Conservation (phyloP, 2,113 vertebrate species). For the Mesembrinibis cayennensis region DNA sequence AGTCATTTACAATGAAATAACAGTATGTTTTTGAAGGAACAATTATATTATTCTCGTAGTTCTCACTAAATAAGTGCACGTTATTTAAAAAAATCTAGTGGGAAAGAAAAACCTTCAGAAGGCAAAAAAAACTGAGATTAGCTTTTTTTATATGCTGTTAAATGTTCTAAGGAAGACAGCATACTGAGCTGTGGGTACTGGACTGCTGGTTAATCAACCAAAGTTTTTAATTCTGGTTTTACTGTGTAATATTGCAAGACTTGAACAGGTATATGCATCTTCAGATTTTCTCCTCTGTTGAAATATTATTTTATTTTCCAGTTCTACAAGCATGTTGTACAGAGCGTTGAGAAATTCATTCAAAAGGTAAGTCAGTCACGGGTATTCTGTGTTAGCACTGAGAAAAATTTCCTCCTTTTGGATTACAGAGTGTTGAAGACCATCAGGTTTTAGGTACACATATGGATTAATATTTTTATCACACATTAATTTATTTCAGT, state of each 20-base stretch:
- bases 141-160: background rate
- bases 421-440: background rate
- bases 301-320: conserved; percentile 73
- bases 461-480: background rate
- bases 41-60: background rate
- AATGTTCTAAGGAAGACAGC: background rate
- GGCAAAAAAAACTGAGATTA: background rate
- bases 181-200: background rate
- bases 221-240: background rate
- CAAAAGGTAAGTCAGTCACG: conserved; percentile 85
- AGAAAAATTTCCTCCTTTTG: background rate
- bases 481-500: background rate
- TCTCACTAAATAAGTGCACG: background rate
- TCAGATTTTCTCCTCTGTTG: background rate
- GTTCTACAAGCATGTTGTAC: conserved; percentile 99
- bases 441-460: background rate
- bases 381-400: background rate
- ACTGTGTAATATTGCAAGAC: background rate
- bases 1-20: background rate
- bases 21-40: background rate
- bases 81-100: background rate
- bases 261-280: background rate
- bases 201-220: background rate
- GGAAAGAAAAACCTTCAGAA: background rate
- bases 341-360: conserved; percentile 99